phyloP scores from a whole-genome alignment of 2,888 invertebrate genomes.

The Drosophila cognata region DNA sequence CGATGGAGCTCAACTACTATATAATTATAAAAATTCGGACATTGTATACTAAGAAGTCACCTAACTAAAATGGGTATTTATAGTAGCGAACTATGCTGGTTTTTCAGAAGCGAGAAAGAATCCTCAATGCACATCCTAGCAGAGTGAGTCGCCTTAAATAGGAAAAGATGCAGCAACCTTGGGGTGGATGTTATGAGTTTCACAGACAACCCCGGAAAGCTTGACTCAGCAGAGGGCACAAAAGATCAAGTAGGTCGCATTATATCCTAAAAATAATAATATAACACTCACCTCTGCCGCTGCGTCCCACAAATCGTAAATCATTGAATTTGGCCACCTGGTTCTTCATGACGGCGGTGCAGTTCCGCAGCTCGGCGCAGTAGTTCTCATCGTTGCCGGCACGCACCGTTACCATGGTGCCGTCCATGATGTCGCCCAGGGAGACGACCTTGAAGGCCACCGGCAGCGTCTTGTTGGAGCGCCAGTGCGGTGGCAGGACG shows the following conservation, averaged over 20 bases:
- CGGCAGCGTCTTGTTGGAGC: conserved; percentile 98
- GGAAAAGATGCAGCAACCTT: too few species aligned
- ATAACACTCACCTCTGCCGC: conserved; percentile 95
- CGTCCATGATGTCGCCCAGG: conserved; percentile 97
- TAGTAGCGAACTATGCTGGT: too few species aligned
- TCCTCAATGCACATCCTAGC: too few species aligned
- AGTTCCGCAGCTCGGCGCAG: conserved; percentile 97
- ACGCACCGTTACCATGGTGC: conserved; percentile 96
- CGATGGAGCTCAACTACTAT: neutral
- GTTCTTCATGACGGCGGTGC: conserved; percentile 98
- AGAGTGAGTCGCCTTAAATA: too few species aligned
- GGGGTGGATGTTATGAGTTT: too few species aligned
- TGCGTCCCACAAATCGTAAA: conserved; percentile 98
- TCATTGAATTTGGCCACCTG: conserved; percentile 99
- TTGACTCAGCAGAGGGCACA: too few species aligned
- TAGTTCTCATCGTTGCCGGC: conserved; percentile 99
- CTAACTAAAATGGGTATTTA: too few species aligned
- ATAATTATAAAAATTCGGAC: too few species aligned
- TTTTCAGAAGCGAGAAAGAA: too few species aligned
- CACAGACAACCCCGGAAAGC: too few species aligned
- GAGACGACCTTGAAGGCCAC: conserved; percentile 98
- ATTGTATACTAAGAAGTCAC: too few species aligned
- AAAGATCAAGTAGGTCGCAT: too few species aligned
- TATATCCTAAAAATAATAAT: neutral
- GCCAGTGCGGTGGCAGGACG: conserved; percentile 97